Conservation (phyloP, 2,113 vertebrate genomes). For the Mixornis gularis region DNA sequence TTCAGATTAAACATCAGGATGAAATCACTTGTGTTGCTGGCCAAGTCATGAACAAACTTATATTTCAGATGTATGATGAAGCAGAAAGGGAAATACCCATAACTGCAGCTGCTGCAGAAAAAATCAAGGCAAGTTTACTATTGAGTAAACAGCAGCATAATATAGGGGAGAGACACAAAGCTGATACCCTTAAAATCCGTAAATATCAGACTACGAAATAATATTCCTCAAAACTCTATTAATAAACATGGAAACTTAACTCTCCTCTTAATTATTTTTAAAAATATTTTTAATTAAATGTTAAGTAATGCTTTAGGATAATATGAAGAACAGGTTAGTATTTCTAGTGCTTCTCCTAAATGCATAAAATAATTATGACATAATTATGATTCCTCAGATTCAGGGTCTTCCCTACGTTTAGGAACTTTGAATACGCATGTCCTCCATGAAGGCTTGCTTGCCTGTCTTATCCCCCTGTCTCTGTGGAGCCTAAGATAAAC, state of each 20-base stretch:
- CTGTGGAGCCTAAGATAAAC: background rate
- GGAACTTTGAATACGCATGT: background rate
- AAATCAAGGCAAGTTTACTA: conserved; percentile 78
- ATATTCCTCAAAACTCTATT: background rate
- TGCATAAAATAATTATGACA: background rate
- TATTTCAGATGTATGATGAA: conserved; percentile 88
- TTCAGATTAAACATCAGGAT: conserved; percentile 82
- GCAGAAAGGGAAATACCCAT: conserved; percentile 76
- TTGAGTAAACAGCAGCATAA: background rate
- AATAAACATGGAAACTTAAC: background rate
- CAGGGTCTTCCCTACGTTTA: background rate
- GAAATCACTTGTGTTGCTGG: conserved; percentile 85
- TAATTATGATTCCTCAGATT: background rate
- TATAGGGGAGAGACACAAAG: background rate
- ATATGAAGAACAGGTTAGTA: background rate
- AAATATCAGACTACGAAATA: background rate
- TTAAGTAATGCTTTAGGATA: background rate
- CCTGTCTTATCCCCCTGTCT: background rate
- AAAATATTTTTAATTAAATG: background rate
- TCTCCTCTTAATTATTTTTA: background rate
- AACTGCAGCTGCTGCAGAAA: conserved; percentile 73
- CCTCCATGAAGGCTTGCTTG: background rate
- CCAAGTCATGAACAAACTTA: conserved; percentile 77
- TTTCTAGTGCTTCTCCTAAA: background rate
- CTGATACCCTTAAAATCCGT: background rate